Percentiles rank a stretch among this genome's conserved stretches.
These are phyloP conservation scores for Pygocentrus nattereri DNA, from an alignment of 2,797 vertebrate genomes.

Conservation along the genomic window DNA sequence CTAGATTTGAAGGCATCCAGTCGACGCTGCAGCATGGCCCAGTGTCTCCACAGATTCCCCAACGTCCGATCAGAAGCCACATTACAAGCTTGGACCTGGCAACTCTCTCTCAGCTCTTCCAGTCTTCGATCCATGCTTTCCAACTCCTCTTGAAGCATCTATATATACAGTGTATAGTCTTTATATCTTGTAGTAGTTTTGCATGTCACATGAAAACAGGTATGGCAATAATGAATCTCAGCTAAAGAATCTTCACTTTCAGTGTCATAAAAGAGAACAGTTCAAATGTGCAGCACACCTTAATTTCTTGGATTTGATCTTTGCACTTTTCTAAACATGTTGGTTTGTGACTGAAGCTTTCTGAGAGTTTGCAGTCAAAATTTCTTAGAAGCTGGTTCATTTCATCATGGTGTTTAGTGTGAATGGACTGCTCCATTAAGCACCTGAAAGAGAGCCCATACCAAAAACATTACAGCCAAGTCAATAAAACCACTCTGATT, in stretches of 20 bases:
- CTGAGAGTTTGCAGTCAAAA: slow-evolving; percentile 74
- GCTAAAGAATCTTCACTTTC: background rate
- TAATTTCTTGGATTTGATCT: slow-evolving; percentile 78
- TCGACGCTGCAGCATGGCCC: slow-evolving; percentile 78
- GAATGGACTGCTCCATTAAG: slow-evolving; percentile 74
- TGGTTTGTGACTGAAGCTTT: slow-evolving; percentile 71
- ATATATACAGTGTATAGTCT: background rate
- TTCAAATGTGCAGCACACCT: slow-evolving; percentile 72
- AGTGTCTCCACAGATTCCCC: slow-evolving; percentile 83
- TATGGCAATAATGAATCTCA: no score
- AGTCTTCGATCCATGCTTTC: slow-evolving; percentile 61
- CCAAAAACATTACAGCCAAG: slow-evolving; percentile 1
- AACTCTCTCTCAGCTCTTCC: slow-evolving; percentile 68
- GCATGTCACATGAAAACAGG: no score
- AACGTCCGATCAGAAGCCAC: slow-evolving; percentile 66
- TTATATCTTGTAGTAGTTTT: background rate
- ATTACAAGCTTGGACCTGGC: slow-evolving; percentile 67
- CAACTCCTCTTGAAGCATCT: slow-evolving; percentile 72
- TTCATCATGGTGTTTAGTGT: slow-evolving; percentile 77
- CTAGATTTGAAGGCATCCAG: slow-evolving; percentile 78
- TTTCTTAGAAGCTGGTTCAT: slow-evolving; percentile 73
- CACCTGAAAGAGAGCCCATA: slow-evolving; percentile 72
- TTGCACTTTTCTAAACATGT: slow-evolving; percentile 83
- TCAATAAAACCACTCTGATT: slow-evolving; percentile 8
- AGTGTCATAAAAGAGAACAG: background rate